Evolutionary conservation across 2,888 invertebrate species (phyloP).

Genomic region (Buathra laborator): DNA sequence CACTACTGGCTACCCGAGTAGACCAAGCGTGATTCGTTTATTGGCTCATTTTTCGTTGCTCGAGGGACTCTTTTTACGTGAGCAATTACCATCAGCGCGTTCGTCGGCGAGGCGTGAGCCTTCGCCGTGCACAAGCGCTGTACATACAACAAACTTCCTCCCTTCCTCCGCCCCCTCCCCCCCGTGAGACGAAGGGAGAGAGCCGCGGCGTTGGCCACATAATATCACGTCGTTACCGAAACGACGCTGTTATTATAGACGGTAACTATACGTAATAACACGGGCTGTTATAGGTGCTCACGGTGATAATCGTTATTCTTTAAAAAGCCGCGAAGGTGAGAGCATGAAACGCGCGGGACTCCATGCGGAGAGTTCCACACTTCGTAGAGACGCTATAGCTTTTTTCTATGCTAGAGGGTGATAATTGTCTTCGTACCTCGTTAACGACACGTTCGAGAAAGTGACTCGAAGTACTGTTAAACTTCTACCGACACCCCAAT

Average conservation of each 20-base stretch:
- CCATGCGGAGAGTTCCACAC: background rate
- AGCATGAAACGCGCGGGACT: slow-evolving; percentile 5
- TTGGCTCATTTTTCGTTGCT: slow-evolving; percentile 65
- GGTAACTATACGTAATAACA: slow-evolving; percentile 66
- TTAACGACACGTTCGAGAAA: slow-evolving; percentile 54
- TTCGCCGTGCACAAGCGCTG: slow-evolving; percentile 18
- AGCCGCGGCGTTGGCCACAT: slow-evolving; percentile 45
- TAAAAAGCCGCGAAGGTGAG: slow-evolving; percentile 35
- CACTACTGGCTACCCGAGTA: background rate
- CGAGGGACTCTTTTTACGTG: slow-evolving; percentile 62
- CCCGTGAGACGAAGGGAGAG: slow-evolving; percentile 9
- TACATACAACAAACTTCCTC: background rate
- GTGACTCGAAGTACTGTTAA: slow-evolving; percentile 41
- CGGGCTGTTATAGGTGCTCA: slow-evolving; percentile 49
- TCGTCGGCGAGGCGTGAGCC: slow-evolving; percentile 48
- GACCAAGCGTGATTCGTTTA: slow-evolving; percentile 65
- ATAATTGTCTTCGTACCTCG: slow-evolving; percentile 57
- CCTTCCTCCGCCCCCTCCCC: too few relatives aligned
- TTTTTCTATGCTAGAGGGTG: slow-evolving; percentile 2
- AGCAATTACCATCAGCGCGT: slow-evolving; percentile 67
- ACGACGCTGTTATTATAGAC: slow-evolving; percentile 66
- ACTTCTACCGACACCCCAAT: background rate
- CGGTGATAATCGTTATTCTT: slow-evolving; percentile 67
- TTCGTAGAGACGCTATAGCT: background rate
- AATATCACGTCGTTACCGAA: slow-evolving; percentile 61